These are phyloP conservation scores for Lottia scabra DNA, from an alignment of 2,888 invertebrate species.

Conservation along the genomic window DNA sequence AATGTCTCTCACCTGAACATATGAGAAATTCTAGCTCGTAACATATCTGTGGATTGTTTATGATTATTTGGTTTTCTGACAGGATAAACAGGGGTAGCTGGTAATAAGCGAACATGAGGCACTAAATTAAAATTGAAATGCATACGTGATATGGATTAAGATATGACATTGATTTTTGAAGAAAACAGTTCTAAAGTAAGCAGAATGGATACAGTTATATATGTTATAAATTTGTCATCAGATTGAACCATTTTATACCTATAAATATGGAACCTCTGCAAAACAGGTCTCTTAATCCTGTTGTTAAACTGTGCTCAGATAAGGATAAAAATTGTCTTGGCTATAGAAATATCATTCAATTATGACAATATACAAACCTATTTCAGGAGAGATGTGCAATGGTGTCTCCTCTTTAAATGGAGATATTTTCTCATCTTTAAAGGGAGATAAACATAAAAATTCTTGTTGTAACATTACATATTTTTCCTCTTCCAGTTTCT, in stretches of 20 bases:
- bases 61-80: constrained; percentile 18
- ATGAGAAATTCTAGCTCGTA: neutral
- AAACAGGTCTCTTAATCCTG: too few relatives aligned
- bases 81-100: constrained; percentile 54
- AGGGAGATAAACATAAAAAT: constrained; percentile 52
- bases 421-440: constrained; percentile 19
- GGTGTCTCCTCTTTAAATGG: neutral
- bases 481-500: constrained; percentile 54
- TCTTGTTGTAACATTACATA: constrained; percentile 49
- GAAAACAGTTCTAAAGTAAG: too few relatives aligned
- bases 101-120: constrained; percentile 39
- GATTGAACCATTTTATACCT: too few relatives aligned
- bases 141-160: too few relatives aligned
- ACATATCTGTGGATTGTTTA: neutral
- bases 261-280: too few relatives aligned
- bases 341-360: too few relatives aligned
- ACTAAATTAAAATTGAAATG: too few relatives aligned
- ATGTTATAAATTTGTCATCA: too few relatives aligned
- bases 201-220: too few relatives aligned
- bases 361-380: neutral
- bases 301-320: too few relatives aligned
- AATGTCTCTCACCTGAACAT: neutral
- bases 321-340: too few relatives aligned
- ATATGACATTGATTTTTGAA: too few relatives aligned
- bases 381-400: neutral